Base-by-base conservation (phyloP, 2,888 invertebrate species). In the Ptilodon capucinus region DNA sequence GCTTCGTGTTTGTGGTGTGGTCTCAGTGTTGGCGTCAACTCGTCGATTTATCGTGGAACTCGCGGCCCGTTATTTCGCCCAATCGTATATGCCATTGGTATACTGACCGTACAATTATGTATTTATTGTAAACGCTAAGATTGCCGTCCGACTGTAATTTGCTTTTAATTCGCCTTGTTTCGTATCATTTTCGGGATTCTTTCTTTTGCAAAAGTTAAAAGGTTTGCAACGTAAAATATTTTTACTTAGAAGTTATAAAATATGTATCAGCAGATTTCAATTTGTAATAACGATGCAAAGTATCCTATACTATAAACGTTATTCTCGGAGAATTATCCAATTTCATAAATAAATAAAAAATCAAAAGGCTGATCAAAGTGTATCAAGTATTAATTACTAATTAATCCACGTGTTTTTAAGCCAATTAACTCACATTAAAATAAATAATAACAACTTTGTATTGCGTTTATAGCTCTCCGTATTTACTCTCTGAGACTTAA, bases 41-140 rank as follows among this genome's bases (percentile, higher is more conserved):
- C 54, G 51, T 48, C 59, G 73, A 81, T 81, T 79, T 79, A 81
- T 82, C 68, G 64, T 71, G 54, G 73, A 68, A 74, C 75, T 69
- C 74, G 76, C 70, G 72, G 69, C 68, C 84, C 78, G 83, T 84
- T 84, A 85, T 86, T 84, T 84, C 64, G 74, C 66, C 80, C 79
- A 86, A 81, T 81, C 81, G 79, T 74, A 86, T 84, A 84, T 85
- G 83, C 84, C 84, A 86, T 84, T 85, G 79, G 87, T 84, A 85
- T 82, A 81, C 88, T 82, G 84, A 75, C 81, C 84, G 74, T 90
- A 83, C 91, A 91, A 91, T 91, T 91, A 91, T 90, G 91, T 91
- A 86, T 91, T 91, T 91, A 91, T 91, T 90, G 90, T 91, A 91
- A 91, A 90, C 87, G 91, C 81, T 78, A 86, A 84, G 87, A 87